These are phyloP conservation scores for Heliconius himera DNA, from an alignment of 1,140 invertebrate genomes.

Conservation along the genomic window DNA sequence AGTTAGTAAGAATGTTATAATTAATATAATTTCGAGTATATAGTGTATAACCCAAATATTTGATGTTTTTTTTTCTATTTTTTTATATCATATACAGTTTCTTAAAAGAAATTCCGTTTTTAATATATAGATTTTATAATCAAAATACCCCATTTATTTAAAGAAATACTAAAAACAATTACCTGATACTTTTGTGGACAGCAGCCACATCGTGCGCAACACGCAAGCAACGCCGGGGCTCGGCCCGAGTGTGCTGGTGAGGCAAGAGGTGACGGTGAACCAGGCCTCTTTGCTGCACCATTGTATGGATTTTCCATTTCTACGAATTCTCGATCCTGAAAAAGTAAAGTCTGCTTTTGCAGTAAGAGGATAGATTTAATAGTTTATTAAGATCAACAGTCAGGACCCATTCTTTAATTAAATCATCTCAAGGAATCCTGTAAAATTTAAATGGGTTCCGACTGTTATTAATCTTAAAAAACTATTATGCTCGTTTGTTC, in stretches of 20 bases:
- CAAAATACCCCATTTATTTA: neutral
- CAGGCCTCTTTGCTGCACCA: constrained; percentile 93
- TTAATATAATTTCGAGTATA: neutral
- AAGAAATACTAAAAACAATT: neutral
- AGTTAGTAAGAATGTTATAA: neutral
- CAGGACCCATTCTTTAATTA: too few species aligned
- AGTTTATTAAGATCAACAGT: too few species aligned
- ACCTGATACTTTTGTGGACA: constrained; percentile 95
- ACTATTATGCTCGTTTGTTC: too few species aligned
- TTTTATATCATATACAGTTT: too few species aligned
- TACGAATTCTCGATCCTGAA: constrained; percentile 97
- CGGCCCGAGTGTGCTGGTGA: constrained; percentile 92
- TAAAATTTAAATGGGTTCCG: too few species aligned
- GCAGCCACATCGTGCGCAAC: constrained; percentile 88
- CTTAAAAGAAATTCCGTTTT: too few species aligned
- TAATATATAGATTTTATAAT: neutral
- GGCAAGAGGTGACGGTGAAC: constrained; percentile 91
- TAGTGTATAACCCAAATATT: neutral
- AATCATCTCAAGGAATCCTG: too few species aligned
- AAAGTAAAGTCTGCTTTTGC: neutral
- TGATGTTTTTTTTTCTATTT: too few species aligned
- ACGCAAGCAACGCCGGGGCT: constrained; percentile 89
- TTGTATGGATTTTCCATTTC: constrained; percentile 97
- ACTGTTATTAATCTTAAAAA: too few species aligned
- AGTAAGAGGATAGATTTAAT: too few species aligned